Base-by-base conservation (phyloP, 2,888 invertebrate species). In the Caenorhabditis imperialis region DNA sequence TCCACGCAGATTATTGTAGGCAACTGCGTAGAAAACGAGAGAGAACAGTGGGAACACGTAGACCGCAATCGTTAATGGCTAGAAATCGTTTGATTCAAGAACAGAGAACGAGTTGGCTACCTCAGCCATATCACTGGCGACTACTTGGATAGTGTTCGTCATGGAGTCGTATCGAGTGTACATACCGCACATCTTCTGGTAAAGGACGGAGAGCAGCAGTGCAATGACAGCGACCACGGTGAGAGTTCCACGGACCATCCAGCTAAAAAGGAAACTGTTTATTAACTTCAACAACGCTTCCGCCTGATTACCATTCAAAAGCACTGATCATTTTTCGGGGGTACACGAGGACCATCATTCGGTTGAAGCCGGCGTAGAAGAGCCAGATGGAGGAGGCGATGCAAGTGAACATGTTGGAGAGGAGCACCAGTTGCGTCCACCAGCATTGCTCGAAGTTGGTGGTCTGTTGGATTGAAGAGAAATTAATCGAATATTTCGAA, bases 351-450 rank as follows among this genome's bases (percentile, higher is more conserved):
- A 70, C 70, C 61, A 70, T 54, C 70, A 70, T 70, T 42, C 70
- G 70, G 37, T 70, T 70, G 40, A 70, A 27, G 10, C 70, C 70
- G 14, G 70, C 70, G 33, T 70, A 70, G 44, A 70, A 70, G 30
- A 70, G 42, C 70, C 70, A 70, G 14, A 70, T 37, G 25, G 70
- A 70, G 7, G 70, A 70, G 25, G 70, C 58, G 44, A 70, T 61
- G 47, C 54, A 61, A n/a, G 70, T 70, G 61, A 70, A 70, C 70
- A 70, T 70, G 50, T 70, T 70, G 16, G 55, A 7, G 12, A 55
- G 23, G 3, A 70, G 22, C 18, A 70, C 55, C 8, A 18, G 35
- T 48, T 70, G 42, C 20, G 61, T 38, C 55, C 54, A 70, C 54
- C 58, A 55, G 42, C 61, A 61, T 14, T 48, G 27, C n/a, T 55